Evolutionary conservation across 2,797 vertebrate species (phyloP), one percentile per base, ranked within the genome.

Genomic region (Lycodopsis pacificus): DNA sequence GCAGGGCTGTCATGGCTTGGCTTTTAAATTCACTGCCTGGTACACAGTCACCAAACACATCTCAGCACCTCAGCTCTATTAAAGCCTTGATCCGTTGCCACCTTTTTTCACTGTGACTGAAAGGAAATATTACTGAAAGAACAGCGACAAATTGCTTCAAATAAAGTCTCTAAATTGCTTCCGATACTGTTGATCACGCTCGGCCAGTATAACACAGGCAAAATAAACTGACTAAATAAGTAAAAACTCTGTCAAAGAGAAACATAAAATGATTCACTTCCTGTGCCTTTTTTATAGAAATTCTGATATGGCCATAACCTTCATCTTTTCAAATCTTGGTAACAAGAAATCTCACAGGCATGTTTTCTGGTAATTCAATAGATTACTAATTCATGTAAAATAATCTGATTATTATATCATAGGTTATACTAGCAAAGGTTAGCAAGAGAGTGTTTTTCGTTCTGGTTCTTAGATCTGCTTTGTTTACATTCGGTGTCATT

Each of bases 41-140:
- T 8, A 11, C 46, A 58, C 44, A 56, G 62, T 63, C 27, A 20
- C 0, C 25, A 22, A 59, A 12, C 38, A 25, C 14, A 20, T 70
- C 15, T 67, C 51, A 59, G 46, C 27, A 74, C 54, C 9, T 40
- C 15, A 20, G 6, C 59, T 54, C 30, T 59, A 36, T 32, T 32
- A 61, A 13, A 17, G 32, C 66, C 22, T 64, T 67, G 57, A 69
- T 62, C 38, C 76, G n/a, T 44, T 57, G 72, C 46, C 64, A 70
- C 22, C 30, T 44, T 38, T 59, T 49, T 5, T 14, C 10, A 32
- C n/a, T 30, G 27, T n/a, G 36, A 36, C 38, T 38, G 34, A 69
- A 65, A 40, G n/a, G 36, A 66, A 77, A 34, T 54, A 4, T 40
- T 34, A 69, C 15, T 20, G n/a, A 34, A 53, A 19, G 54, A 67